phyloP scores from a whole-genome alignment of 2,113 vertebrate species.

The Erinaceus europaeus region DNA sequence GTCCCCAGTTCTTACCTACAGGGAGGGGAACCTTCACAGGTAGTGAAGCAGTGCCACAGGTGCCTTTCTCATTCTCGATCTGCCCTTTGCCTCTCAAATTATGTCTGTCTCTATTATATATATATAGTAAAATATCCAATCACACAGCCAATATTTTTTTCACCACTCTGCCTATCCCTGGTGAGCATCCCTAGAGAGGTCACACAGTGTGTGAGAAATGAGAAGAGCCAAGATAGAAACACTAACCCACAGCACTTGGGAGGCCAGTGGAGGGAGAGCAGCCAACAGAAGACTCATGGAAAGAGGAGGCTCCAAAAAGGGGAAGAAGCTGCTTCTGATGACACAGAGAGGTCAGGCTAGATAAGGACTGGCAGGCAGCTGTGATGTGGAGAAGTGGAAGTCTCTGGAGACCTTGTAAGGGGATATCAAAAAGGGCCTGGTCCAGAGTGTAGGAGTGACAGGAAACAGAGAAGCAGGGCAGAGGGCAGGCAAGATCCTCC shows the following conservation, averaged over 20 bases:
- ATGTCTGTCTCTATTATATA: too few relatives aligned
- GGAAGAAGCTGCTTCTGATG: background rate
- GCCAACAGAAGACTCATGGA: background rate
- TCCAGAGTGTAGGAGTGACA: background rate
- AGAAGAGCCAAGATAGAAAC: background rate
- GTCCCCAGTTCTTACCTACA: too few relatives aligned
- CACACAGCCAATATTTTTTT: background rate
- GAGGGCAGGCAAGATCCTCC: background rate
- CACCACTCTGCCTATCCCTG: background rate
- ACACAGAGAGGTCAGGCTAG: background rate
- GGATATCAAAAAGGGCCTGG: background rate
- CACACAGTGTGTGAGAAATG: rapidly evolving
- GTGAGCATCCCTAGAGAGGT: background rate
- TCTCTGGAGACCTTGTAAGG: background rate
- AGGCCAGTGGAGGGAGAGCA: background rate
- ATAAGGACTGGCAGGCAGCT: background rate
- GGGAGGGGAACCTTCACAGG: too few relatives aligned
- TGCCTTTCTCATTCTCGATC: too few relatives aligned
- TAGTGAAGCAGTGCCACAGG: too few relatives aligned
- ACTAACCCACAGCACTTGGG: background rate
- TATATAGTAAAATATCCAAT: too few relatives aligned
- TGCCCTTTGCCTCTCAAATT: too few relatives aligned
- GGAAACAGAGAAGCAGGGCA: background rate
- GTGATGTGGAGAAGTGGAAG: background rate
- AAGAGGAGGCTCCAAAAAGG: background rate